Evolutionary conservation across 2,888 invertebrate genomes (phyloP), one percentile per base, ranked within the genome.

Genomic region (Eupithecia exiguata): DNA sequence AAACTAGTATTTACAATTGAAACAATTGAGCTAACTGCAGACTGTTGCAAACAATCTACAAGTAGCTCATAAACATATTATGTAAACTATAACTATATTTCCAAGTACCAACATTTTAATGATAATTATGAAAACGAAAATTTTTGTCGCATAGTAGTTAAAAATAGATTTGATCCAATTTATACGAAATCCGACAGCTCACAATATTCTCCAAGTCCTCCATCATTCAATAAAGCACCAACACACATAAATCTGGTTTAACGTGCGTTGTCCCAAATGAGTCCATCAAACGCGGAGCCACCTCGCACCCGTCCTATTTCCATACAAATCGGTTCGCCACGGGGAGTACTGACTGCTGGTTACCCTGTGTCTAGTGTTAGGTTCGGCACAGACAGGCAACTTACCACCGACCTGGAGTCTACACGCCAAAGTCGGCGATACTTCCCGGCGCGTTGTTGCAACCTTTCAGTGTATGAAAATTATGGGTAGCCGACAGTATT

Each of bases 291-390:
- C 84, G 89, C 35, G 36, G 38, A n/a, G 36, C 85, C 87, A 91
- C 90, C 90, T 91, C 86, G 89, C 86, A 89, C 88, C 73, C 86
- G 83, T 88, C 87, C 86, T 86, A 94, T 93, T 93, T 93, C 92
- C 94, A 94, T 94, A 92, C 92, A 93, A 94, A 94, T 93, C 92
- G 91, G 80, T 93, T 92, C 85, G 91, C 88, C 87, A 89, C 92
- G 91, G 88, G 72, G 75, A 43, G 71, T 84, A 85, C 82, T 81
- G 80, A 74, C 73, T 70, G 43, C 43, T 70, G 58, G 36, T 65
- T 38, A 49, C 5, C 38, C 69, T 76, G 62, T 75, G 68, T 36
- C 66, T 40, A 6, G 14, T 38, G 63, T 38, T 21, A 38, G 21
- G 14, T 21, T 38, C 5, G 12, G 40, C 21, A 18, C 62, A 62